Conservation (phyloP, 2,888 invertebrate species). For the Tachina lurida region DNA sequence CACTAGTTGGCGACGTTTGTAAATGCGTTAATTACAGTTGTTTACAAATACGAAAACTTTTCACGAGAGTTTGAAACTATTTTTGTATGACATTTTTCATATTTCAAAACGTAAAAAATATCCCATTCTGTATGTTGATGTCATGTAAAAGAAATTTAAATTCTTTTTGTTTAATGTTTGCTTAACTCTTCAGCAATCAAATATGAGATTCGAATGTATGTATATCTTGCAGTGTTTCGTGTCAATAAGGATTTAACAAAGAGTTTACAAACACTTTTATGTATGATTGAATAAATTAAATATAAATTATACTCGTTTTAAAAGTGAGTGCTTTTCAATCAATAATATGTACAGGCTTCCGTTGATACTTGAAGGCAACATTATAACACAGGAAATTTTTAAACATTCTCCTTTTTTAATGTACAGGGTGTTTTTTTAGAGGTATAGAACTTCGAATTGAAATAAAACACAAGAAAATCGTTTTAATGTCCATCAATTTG, state of each 20-base stretch:
- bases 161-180: constrained; percentile 26
- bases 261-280: constrained; percentile 44
- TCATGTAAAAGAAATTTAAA: constrained; percentile 16
- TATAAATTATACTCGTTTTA: constrained; percentile 5
- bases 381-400: too few species aligned
- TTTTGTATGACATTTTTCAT: constrained; percentile 44
- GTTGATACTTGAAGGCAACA: too few species aligned
- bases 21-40: constrained; percentile 70
- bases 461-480: too few species aligned
- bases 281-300: constrained; percentile 52
- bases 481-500: too few species aligned
- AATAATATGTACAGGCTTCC: too few species aligned
- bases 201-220: constrained; percentile 35
- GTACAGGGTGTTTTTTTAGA: too few species aligned
- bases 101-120: neutral
- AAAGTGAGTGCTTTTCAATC: neutral
- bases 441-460: too few species aligned
- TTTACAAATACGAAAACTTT: constrained; percentile 27
- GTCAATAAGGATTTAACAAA: constrained; percentile 45
- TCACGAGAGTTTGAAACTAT: constrained; percentile 11
- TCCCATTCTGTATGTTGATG: constrained; percentile 2
- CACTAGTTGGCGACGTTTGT: constrained; percentile 67
- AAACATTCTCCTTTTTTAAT: too few species aligned
- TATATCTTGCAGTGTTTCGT: constrained; percentile 30
- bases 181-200: constrained; percentile 44